Percentiles rank a stretch among this genome's conserved stretches.
These are phyloP conservation scores for Dinocampus coccinellae DNA, from an alignment of 2,888 invertebrate species.

Conservation along the genomic window DNA sequence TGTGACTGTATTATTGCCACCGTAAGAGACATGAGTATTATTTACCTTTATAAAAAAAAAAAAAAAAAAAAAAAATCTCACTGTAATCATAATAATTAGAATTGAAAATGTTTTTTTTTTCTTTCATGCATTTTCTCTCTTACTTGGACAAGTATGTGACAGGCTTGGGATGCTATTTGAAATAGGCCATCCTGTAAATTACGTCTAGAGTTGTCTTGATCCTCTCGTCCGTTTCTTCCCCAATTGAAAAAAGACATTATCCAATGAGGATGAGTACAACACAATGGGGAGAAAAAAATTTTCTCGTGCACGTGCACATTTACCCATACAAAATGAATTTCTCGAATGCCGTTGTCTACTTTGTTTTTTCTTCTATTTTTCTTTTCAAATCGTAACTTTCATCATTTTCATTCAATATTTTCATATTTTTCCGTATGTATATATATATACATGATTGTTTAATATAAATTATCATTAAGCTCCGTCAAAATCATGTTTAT, in stretches of 20 bases:
- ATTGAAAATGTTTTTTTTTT: not conserved
- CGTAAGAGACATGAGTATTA: conserved; percentile 81
- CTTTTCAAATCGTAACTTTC: not conserved
- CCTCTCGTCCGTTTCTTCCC: conserved; percentile 53
- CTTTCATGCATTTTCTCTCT: conserved; percentile 51
- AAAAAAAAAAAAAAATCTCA: not conserved
- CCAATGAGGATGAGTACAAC: not conserved
- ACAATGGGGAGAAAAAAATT: not conserved
- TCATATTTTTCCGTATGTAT: not conserved
- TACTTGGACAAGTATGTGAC: conserved; percentile 82
- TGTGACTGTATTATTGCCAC: conserved; percentile 72
- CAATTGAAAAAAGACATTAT: conserved; percentile 64
- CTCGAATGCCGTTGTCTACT: too few relatives aligned
- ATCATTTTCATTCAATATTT: not conserved
- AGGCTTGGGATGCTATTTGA: conserved; percentile 84
- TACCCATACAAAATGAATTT: too few relatives aligned
- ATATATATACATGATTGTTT: not conserved
- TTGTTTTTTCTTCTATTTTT: not conserved
- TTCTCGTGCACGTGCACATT: not conserved
- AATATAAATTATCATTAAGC: not conserved
- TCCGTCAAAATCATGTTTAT: not conserved
- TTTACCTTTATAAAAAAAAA: conserved; percentile 61
- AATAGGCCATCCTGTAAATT: conserved; percentile 83
- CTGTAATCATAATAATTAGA: not conserved
- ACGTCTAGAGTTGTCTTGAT: conserved; percentile 61